These are phyloP conservation scores for Choristoneura rosaceana DNA, from an alignment of 2,888 invertebrate species.

Conservation along the genomic window DNA sequence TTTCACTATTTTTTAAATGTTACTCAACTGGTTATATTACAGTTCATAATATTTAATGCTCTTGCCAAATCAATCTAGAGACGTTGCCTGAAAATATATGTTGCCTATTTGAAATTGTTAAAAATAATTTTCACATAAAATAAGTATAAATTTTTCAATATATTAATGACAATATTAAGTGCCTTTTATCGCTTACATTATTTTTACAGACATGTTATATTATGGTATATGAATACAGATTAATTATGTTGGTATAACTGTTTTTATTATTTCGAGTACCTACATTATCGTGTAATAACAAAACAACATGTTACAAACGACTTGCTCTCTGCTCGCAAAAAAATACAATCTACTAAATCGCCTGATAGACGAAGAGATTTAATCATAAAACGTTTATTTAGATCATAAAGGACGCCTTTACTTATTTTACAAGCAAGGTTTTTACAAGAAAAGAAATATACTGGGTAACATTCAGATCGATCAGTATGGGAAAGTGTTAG, in stretches of 20 bases:
- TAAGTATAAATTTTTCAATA: constrained; percentile 4
- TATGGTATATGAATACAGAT: constrained; percentile 19
- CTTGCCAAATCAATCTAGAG: too few relatives aligned
- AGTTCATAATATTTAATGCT: too few relatives aligned
- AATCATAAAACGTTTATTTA: too few relatives aligned
- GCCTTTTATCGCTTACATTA: constrained; percentile 35
- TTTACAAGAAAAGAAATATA: too few relatives aligned
- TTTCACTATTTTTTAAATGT: too few relatives aligned
- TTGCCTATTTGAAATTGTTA: neutral
- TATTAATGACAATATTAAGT: constrained; percentile 21
- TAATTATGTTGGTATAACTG: constrained; percentile 28
- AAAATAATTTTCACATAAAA: neutral
- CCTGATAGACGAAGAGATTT: neutral
- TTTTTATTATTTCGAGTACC: constrained; percentile 7
- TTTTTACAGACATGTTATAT: constrained; percentile 26
- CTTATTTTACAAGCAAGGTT: too few relatives aligned
- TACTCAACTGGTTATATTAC: too few relatives aligned
- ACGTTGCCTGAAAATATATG: neutral
- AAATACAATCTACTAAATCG: neutral
- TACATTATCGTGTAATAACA: neutral
- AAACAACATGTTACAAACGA: neutral
- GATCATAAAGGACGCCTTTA: too few relatives aligned
- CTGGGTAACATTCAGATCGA: too few relatives aligned
- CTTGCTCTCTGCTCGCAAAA: neutral
- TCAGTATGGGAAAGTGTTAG: too few relatives aligned